Evolutionary conservation across 2,113 vertebrate genomes (phyloP).

Genomic region (Noctilio leporinus): DNA sequence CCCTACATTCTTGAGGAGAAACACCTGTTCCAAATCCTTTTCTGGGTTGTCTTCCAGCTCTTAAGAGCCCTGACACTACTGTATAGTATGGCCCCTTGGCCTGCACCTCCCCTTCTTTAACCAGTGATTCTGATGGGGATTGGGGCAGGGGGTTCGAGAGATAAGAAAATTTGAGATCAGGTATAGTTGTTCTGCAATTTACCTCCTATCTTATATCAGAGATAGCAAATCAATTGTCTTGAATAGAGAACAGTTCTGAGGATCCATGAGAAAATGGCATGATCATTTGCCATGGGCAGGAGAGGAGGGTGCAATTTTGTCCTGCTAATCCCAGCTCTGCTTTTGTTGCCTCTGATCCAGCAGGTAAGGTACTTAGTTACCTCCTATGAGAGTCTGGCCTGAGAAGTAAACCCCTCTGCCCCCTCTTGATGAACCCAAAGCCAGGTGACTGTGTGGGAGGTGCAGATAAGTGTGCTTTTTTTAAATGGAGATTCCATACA

Average conservation of each 20-base stretch:
- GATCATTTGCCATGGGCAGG: background rate
- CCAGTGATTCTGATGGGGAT: background rate
- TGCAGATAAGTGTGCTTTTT: background rate
- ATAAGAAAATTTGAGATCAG: background rate
- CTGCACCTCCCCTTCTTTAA: background rate
- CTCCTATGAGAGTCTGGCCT: background rate
- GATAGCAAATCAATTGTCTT: background rate
- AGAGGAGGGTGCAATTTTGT: background rate
- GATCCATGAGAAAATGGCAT: background rate
- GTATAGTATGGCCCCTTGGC: background rate
- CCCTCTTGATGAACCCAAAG: background rate
- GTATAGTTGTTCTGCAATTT: background rate
- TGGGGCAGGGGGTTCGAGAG: background rate
- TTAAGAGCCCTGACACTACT: background rate
- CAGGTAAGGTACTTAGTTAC: background rate
- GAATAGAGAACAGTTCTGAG: background rate
- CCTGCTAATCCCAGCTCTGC: background rate
- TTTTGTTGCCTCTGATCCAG: background rate
- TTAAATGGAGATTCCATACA: background rate
- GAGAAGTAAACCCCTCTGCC: background rate
- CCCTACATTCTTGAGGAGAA: background rate
- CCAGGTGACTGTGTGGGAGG: background rate
- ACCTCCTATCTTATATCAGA: background rate
- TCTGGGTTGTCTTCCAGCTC: background rate
- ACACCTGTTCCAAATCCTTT: background rate